These are phyloP conservation scores for Oxystoma pomonae DNA, from an alignment of 2,888 invertebrate species.

Conservation along the genomic window DNA sequence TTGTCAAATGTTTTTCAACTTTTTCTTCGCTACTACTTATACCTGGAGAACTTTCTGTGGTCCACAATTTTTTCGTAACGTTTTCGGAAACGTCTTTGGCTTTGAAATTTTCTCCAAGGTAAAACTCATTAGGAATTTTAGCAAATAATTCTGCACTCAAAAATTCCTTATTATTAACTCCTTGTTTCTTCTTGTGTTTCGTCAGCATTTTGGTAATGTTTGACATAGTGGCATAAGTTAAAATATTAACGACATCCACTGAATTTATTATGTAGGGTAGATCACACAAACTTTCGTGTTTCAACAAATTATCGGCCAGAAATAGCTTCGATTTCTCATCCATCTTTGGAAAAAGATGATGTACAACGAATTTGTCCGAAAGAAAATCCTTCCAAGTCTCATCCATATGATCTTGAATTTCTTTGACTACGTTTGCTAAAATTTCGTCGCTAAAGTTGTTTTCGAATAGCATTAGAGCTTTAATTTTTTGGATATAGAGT, in stretches of 20 bases:
- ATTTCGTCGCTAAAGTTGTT: conserved; percentile 34
- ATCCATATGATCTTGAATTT: conserved; percentile 32
- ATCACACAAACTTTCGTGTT: conserved; percentile 18
- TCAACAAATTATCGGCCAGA: conserved; percentile 29
- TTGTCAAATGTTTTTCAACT: conserved; percentile 27
- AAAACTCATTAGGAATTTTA: conserved; percentile 28
- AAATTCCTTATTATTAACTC: conserved; percentile 23
- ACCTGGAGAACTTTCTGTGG: not conserved
- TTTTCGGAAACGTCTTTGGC: conserved; percentile 17
- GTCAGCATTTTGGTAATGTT: conserved; percentile 39
- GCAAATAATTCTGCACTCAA: conserved; percentile 31
- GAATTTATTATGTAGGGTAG: conserved; percentile 26
- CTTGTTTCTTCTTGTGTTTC: conserved; percentile 34
- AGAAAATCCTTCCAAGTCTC: conserved; percentile 37
- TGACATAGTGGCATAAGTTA: conserved; percentile 30
- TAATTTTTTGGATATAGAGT: conserved; percentile 41
- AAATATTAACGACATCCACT: conserved; percentile 28
- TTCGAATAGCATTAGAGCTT: conserved; percentile 38
- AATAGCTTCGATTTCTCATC: conserved; percentile 25
- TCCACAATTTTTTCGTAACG: conserved; percentile 20
- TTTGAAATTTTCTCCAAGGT: conserved; percentile 18
- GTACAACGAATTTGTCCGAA: conserved; percentile 36
- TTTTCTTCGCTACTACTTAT: conserved; percentile 25
- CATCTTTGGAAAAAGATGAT: conserved; percentile 35
- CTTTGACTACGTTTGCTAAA: conserved; percentile 30